These are phyloP conservation scores for Saxidomus purpurata DNA, from an alignment of 1,140 invertebrate genomes.

Conservation along the genomic window DNA sequence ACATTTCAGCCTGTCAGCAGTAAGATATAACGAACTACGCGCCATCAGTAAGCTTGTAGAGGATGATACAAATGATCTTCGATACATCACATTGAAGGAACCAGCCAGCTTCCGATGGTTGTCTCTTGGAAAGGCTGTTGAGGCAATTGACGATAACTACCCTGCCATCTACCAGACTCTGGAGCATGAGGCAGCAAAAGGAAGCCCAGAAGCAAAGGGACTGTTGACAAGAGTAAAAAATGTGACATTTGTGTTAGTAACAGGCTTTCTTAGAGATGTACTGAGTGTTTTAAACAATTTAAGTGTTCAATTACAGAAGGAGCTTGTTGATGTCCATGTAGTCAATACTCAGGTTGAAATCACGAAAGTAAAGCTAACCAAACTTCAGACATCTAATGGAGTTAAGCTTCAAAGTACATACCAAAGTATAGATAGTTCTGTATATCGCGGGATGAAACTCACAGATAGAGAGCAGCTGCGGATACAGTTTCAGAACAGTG, in stretches of 20 bases:
- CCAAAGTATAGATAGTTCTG: neutral
- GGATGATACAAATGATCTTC: constrained; percentile 2
- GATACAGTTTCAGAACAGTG: constrained; percentile 9
- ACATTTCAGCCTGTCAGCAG: constrained; percentile 42
- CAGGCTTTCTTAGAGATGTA: neutral
- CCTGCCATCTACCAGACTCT: neutral
- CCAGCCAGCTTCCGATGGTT: constrained; percentile 52
- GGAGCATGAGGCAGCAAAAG: neutral
- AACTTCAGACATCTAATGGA: neutral
- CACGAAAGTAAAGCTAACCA: neutral
- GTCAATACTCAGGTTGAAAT: neutral
- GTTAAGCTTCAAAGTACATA: neutral
- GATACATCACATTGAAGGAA: constrained; percentile 38
- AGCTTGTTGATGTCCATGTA: neutral
- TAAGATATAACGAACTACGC: constrained; percentile 28
- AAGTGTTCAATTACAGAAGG: neutral
- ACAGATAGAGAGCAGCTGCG: neutral
- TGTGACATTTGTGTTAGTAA: neutral
- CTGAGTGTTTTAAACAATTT: neutral
- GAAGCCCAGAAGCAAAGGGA: neutral
- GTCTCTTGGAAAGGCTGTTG: constrained; percentile 17
- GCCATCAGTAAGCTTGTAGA: neutral
- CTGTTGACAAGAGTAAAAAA: neutral
- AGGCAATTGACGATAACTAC: neutral
- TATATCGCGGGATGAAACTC: neutral